phyloP scores from a whole-genome alignment of 2,888 invertebrate species.

The Hedya salicella region DNA sequence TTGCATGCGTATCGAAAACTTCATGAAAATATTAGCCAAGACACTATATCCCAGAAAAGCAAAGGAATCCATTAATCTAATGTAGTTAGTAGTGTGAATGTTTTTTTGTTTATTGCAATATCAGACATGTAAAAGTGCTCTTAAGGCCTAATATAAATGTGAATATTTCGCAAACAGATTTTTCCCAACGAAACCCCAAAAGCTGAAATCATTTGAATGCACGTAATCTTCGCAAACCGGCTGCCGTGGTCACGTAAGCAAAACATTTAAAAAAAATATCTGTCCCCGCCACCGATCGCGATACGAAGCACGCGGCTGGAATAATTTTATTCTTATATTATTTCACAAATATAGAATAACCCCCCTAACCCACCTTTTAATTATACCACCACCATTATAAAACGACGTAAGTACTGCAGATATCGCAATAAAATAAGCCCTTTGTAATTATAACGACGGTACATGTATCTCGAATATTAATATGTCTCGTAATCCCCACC shows the following conservation, averaged over 20 bases:
- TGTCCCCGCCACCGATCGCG: slow-evolving; percentile 79
- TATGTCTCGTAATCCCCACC: slow-evolving; percentile 65
- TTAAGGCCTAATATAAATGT: too few relatives aligned
- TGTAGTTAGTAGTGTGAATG: neutral
- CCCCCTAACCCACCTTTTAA: slow-evolving; percentile 63
- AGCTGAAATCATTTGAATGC: slow-evolving; percentile 71
- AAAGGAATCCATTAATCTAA: too few relatives aligned
- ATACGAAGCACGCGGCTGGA: slow-evolving; percentile 78
- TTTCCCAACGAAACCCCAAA: slow-evolving; percentile 56
- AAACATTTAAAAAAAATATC: slow-evolving; percentile 71
- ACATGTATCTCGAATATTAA: slow-evolving; percentile 74
- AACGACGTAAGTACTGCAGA: slow-evolving; percentile 1
- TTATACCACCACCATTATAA: slow-evolving; percentile 46
- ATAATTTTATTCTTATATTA: slow-evolving; percentile 79
- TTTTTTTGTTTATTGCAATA: too few relatives aligned
- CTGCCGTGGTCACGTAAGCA: slow-evolving; percentile 76
- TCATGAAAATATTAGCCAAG: too few relatives aligned
- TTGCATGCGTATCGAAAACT: too few relatives aligned
- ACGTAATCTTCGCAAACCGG: slow-evolving; percentile 74
- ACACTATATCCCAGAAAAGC: too few relatives aligned
- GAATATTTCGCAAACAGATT: slow-evolving; percentile 1
- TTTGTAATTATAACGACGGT: slow-evolving; percentile 50
- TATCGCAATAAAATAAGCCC: neutral
- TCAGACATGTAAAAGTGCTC: too few relatives aligned
- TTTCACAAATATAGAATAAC: slow-evolving; percentile 75